Percentiles rank a stretch among this genome's conserved stretches.
phyloP scores from a whole-genome alignment of 2,888 invertebrate genomes.

The Lasioglossum malachurum region DNA sequence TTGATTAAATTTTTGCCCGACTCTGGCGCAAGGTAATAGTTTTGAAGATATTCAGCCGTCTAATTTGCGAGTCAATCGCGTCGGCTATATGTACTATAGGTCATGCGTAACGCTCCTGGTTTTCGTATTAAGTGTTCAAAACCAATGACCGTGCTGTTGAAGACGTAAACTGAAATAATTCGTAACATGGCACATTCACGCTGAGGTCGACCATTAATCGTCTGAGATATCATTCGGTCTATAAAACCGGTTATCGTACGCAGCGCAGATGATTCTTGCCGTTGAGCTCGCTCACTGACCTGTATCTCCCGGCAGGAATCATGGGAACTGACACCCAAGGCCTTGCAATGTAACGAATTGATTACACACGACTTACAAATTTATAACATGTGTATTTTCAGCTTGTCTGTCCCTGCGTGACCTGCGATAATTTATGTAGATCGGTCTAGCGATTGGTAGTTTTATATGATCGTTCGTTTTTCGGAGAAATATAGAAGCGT shows the following conservation, averaged over 20 bases:
- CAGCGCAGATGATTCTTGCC: neutral
- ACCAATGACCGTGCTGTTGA: neutral
- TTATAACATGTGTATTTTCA: neutral
- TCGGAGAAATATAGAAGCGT: neutral
- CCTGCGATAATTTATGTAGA: neutral
- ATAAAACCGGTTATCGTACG: neutral
- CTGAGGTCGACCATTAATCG: neutral
- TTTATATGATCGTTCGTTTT: neutral
- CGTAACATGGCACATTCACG: neutral
- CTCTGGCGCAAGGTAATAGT: neutral
- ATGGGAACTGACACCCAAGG: neutral
- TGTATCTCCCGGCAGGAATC: neutral
- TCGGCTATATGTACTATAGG: no score
- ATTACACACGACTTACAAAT: neutral
- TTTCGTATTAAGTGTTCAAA: neutral
- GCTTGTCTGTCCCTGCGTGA: neutral
- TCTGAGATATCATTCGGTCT: slow-evolving; percentile 3
- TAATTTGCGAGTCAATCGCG: neutral
- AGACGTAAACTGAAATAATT: slow-evolving; percentile 5
- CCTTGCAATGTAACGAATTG: neutral
- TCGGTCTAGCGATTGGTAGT: neutral
- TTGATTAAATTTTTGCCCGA: no score
- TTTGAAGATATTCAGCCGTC: neutral
- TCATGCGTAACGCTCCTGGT: neutral
- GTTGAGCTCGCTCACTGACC: neutral